Base-by-base conservation (phyloP, 2,797 vertebrate species). In the Remorina albescens region DNA sequence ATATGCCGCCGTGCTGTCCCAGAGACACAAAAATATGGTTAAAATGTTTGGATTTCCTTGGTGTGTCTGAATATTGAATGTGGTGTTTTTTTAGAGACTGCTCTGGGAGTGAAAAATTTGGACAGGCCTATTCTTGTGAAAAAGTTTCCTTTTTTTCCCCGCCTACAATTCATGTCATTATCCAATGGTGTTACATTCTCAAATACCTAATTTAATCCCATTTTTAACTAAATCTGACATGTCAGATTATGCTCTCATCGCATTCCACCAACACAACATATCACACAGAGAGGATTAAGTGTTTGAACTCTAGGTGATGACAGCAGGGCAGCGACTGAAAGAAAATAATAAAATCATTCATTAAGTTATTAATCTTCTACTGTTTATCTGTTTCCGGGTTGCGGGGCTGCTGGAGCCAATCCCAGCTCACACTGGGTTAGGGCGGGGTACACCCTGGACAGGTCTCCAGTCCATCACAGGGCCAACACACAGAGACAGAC, bases 191-290 rank as follows among this genome's bases (percentile, higher is more conserved):
- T 23, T 26, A 62, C 25, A 74, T 69, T 58, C 49, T 65, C 54
- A 25, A 26, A 74, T 56, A 74, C 66, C 57, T 61, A 58, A 49
- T 61, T 78, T 81, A 81, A 79, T 57, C 67, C 70, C 63, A 50
- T 71, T 74, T 79, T 71, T 74, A 75, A 67, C 77, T 69, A 65
- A 84, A 83, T 67, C 54, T 66, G 58, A 76, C 51, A 74, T 61
- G 65, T 44, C 58, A 51, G 75, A 85, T 81, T 76, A 78, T 44
- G 37, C 21, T 53, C 68, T 59, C 55, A 49, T 21, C 10, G 39
- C 16, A 59, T 71, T 57, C 41, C 0, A 1, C 25, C 51, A 68
- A 70, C 70, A 80, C 37, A 74, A 68, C 30, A 82, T 25, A 65
- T 39, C 26, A 57, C 64, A 37, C 39, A n/a, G 5, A 60, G 53